Percentiles rank a stretch among this genome's conserved stretches.
These are phyloP conservation scores for Teleiodes luculella DNA, from an alignment of 2,888 invertebrate genomes.

Conservation along the genomic window DNA sequence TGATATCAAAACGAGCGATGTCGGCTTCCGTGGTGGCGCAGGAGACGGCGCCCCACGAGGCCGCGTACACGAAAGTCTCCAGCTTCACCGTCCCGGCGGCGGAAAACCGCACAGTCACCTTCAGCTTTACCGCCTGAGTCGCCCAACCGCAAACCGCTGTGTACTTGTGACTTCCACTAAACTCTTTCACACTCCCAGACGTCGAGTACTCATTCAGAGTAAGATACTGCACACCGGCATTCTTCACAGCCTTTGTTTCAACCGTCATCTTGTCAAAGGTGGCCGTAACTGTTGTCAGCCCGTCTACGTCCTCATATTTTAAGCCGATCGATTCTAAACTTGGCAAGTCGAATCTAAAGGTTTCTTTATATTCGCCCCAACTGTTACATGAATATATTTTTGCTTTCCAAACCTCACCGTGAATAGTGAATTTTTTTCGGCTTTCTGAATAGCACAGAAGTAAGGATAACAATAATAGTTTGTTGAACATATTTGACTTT, in stretches of 20 bases:
- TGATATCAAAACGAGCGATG: neutral
- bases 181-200: neutral
- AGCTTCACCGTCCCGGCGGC: neutral
- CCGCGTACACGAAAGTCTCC: neutral
- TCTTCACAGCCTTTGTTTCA: neutral
- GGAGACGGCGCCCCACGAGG: slow-evolving; percentile 1
- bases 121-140: neutral
- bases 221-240: neutral
- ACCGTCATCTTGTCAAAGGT: neutral
- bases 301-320: neutral
- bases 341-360: neutral
- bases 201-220: neutral
- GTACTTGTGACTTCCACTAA: neutral
- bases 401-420: neutral
- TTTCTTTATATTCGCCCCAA: neutral
- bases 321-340: neutral
- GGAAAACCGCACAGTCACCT: neutral
- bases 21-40: neutral
- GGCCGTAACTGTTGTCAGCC: neutral
- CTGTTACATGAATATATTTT: neutral
- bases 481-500: neutral
- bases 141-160: slow-evolving; percentile 6
- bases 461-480: neutral
- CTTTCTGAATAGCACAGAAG: neutral
- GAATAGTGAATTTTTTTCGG: neutral